Base-by-base conservation (phyloP, 2,888 invertebrate species). In the Thecocarcelia acutangulata region DNA sequence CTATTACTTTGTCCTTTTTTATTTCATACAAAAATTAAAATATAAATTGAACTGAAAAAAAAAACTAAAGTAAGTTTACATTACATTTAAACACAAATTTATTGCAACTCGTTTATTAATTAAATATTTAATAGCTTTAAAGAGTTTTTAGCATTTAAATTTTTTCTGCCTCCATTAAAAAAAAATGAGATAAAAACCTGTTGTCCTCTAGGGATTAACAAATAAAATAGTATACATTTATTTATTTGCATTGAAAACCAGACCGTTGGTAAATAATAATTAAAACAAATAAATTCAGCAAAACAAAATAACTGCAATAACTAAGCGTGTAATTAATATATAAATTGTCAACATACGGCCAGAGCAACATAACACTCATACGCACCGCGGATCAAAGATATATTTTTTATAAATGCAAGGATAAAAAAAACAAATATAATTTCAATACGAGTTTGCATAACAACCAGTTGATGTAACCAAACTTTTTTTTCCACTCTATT, bases 281-380 rank as follows among this genome's bases (percentile, higher is more conserved):
- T 75, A 70, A 75, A 74, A 75, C 73, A 77, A 82, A 82, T 77
- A 82, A 75, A 82, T 78, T 40, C 44, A 63, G 48, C 56, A 66
- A 48, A 40, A 48, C 28, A 52, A 46, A 58, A 70, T 59, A 64
- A 74, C 61, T 74, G 59, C 33, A 69, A 79, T 37, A 79, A 52
- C 78, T 79, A 73, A 68, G 66, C 72, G 81, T 77, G 42, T 78
- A 82, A 82, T 82, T 82, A 82, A 78, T 82, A 78, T 59, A 75
- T 78, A 59, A 74, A 75, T 75, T 78, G 70, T 66, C 70, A 78
- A 82, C 74, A 69, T 52, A 3, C 21, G 5, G 33, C 33, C 33
- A 33, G 33, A 5, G 33, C 33, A 40, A 8, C 21, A 52, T n/a
- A n/a, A n/a, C 33, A 52, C 48, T 33, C 33, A 58, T 15, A 64